These are phyloP conservation scores for Lamproptera curius DNA, from an alignment of 2,888 invertebrate species.

Conservation along the genomic window DNA sequence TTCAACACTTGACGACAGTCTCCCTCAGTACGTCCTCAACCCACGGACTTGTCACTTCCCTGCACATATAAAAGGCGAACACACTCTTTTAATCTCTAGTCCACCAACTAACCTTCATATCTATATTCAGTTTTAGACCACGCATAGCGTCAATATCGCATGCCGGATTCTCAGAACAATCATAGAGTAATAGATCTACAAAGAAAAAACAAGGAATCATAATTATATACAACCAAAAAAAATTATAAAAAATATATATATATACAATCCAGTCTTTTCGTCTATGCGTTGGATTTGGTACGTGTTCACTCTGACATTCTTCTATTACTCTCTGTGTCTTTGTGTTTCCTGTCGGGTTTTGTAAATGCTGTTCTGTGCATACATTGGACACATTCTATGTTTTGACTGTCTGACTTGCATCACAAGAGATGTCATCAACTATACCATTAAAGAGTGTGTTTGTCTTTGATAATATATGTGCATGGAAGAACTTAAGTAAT, in stretches of 20 bases:
- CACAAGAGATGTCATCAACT: conserved; percentile 31
- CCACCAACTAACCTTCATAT: conserved; percentile 37
- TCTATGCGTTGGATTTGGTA: conserved; percentile 23
- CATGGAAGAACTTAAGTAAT: conserved; percentile 66
- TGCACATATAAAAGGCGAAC: conserved; percentile 78
- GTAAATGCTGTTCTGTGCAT: conserved; percentile 38
- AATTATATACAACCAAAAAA: conserved; percentile 47
- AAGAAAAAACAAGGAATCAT: conserved; percentile 42
- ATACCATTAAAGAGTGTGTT: conserved; percentile 68
- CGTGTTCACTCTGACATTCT: conserved; percentile 26
- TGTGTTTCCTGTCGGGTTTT: conserved; percentile 41
- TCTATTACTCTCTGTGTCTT: conserved; percentile 38
- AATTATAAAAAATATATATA: not conserved
- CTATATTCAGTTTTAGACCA: conserved; percentile 43
- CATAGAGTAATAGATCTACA: conserved; percentile 57
- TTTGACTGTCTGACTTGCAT: conserved; percentile 35
- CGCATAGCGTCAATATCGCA: conserved; percentile 66
- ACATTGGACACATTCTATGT: conserved; percentile 39
- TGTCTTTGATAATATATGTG: conserved; percentile 76
- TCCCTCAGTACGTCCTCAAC: conserved; percentile 36
- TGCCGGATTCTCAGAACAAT: conserved; percentile 62
- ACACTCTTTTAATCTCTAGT: conserved; percentile 63
- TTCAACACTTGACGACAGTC: conserved; percentile 30
- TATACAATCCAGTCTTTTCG: conserved; percentile 36
- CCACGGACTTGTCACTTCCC: conserved; percentile 51